Evolutionary conservation across 2,797 vertebrate genomes (phyloP).

Genomic region (Euthynnus affinis): DNA sequence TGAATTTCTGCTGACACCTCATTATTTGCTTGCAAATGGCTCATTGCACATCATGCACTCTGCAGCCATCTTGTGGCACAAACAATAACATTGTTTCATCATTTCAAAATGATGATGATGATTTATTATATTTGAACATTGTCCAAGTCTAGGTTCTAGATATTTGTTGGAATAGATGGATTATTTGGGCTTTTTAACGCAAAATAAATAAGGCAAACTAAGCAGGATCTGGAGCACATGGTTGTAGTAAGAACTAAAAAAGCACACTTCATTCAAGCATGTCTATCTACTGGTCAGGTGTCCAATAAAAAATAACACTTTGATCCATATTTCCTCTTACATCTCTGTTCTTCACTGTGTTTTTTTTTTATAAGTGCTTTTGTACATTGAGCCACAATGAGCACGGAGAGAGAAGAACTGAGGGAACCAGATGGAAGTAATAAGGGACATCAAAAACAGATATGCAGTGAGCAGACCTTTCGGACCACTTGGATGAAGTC

Average conservation of each 20-base stretch:
- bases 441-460: background rate
- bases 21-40: background rate
- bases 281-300: background rate
- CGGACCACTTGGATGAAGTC: constrained; percentile 97
- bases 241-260: background rate
- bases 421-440: constrained; percentile 14
- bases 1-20: background rate
- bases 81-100: background rate
- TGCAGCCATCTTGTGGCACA: constrained; percentile 1
- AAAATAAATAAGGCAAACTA: too few species aligned
- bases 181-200: background rate
- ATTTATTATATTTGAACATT: background rate
- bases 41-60: background rate
- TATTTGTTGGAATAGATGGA: too few species aligned
- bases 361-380: background rate
- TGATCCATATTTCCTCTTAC: too few species aligned
- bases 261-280: background rate
- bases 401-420: background rate
- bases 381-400: background rate
- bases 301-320: background rate
- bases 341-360: background rate
- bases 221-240: too few species aligned
- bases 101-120: background rate
- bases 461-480: constrained; percentile 85
- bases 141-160: too few species aligned